phyloP scores from a whole-genome alignment of 2,113 vertebrate species.

The Lophotis ruficrista region DNA sequence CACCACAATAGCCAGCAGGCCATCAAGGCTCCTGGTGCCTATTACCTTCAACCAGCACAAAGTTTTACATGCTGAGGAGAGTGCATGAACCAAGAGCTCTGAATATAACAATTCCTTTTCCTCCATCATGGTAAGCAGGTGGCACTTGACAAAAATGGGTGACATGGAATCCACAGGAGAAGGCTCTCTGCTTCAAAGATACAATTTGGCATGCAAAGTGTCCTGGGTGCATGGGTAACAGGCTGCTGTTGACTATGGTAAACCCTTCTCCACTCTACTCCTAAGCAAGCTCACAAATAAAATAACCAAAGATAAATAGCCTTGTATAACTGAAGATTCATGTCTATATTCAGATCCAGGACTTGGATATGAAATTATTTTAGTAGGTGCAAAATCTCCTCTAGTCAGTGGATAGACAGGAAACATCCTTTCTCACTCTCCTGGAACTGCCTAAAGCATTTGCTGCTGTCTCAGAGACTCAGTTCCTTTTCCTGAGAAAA shows the following conservation, averaged over 20 bases:
- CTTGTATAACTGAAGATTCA: not conserved
- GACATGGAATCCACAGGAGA: not conserved
- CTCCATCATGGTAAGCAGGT: not conserved
- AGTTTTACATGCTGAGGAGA: not conserved
- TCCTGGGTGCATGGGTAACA: not conserved
- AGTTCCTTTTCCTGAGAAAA: not conserved
- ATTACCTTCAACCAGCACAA: not conserved
- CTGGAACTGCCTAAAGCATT: not conserved
- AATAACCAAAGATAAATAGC: not conserved
- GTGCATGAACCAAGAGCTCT: not conserved
- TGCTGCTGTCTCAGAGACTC: not conserved
- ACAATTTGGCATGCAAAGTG: not conserved
- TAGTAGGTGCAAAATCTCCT: not conserved
- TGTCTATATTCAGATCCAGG: not conserved
- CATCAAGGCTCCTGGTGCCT: not conserved
- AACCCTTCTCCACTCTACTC: not conserved
- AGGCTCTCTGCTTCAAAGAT: not conserved
- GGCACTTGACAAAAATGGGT: not conserved
- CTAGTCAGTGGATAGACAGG: not conserved
- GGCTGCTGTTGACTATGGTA: not conserved
- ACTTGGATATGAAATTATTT: not conserved
- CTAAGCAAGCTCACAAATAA: not conserved
- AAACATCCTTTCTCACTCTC: not conserved
- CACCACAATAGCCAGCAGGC: not conserved
- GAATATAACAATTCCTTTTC: not conserved